Evolutionary conservation across 1,140 invertebrate species (phyloP), one percentile per base, ranked within the genome.

Genomic region (Hydropsyche tenuis): DNA sequence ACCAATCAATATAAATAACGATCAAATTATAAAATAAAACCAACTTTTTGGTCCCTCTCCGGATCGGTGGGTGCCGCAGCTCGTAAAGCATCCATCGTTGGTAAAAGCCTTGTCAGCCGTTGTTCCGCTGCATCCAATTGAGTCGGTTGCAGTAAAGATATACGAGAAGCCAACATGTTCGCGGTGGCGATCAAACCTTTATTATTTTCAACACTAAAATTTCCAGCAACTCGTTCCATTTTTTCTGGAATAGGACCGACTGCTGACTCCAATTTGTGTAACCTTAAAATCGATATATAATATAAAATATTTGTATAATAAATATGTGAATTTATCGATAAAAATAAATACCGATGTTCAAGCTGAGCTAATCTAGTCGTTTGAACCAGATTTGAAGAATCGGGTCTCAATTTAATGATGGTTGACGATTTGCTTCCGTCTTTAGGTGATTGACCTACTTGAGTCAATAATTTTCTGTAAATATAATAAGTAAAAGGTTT

Each of bases 61-160:
- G 89, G 87, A 81, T 95, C 92, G 64, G 89, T 87, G 0, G 86
- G 79, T 4, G 86, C 80, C 14, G 88, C 87, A 20, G 89, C 86
- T 76, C 88, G 94, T 72, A 96, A 87, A 22, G 89, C 88, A 71
- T 94, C 91, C 81, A 96, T 90, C 81, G 91, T 92, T 22, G 92
- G 88, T 20, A 90, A 83, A 37, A 97, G 84, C 20, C 89, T 86
- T 1, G 89, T 88, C 42, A 96, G 83, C 68, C 94, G 87, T 1
- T 89, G 90, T 81, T 96, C 95, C 23, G 96, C 90, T 16, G 91
- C 89, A 78, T 96, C 94, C 62, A 97, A 81, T 80, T 96, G 92
- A 25, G 87, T 85, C 0, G 92, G 89, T 79, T 96, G 93, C 64
- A 97, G 81, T n/a, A 96, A 81, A 14, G 90, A 89, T 20, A 93